A percentile compares a stretch with the other conserved stretches of the same genome.
Evolutionary conservation across 2,888 invertebrate genomes (phyloP).

Genomic region (Melanophora roralis): DNA sequence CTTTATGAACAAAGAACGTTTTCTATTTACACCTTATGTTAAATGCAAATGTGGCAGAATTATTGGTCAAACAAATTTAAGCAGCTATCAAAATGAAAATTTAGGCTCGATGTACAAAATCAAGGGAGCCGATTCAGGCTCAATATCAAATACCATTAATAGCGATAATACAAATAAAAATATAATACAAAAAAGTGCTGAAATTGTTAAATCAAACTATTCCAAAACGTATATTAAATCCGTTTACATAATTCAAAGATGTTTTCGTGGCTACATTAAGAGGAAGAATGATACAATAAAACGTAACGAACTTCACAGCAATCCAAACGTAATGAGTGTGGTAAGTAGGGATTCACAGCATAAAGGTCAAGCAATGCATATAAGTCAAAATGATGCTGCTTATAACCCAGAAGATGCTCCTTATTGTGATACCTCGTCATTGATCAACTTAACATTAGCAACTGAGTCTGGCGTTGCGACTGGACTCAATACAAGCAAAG

Average conservation of each 20-base stretch:
- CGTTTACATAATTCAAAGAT: conserved; percentile 69
- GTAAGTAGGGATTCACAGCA: not conserved
- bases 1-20: conserved; percentile 62
- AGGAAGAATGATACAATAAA: conserved; percentile 33
- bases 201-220: not conserved
- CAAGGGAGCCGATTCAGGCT: not conserved
- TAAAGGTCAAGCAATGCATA: conserved; percentile 27
- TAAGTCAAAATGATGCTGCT: conserved; percentile 61
- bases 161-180: not conserved
- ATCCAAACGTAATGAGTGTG: not conserved
- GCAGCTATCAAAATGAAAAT: not conserved
- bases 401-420: conserved; percentile 70
- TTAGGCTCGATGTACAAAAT: not conserved
- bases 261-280: conserved; percentile 66
- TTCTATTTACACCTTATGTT: conserved; percentile 53
- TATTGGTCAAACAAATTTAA: conserved; percentile 20
- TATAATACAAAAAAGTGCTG: not conserved
- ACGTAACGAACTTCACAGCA: not conserved
- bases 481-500: conserved; percentile 62
- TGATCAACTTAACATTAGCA: conserved; percentile 70
- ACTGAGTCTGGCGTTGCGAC: conserved; percentile 65
- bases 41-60: conserved; percentile 69
- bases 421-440: conserved; percentile 71
- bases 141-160: not conserved
- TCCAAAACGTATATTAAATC: conserved; percentile 66